Evolutionary conservation across 2,888 invertebrate genomes (phyloP), one percentile per base, ranked within the genome.

Genomic region (Thymelicus sylvestris): DNA sequence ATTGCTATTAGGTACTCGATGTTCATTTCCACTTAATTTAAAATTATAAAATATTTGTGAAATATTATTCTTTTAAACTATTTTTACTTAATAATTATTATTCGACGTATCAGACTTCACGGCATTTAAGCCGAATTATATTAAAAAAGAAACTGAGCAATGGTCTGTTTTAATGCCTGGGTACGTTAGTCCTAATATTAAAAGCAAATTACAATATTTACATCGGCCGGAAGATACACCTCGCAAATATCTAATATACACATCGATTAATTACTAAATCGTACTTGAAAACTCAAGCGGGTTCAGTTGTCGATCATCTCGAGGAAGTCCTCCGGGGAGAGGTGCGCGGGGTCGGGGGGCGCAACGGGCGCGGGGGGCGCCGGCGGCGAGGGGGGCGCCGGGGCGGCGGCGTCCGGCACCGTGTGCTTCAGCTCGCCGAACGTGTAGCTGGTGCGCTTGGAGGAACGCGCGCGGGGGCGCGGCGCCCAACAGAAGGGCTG

Each of bases 201-300:
- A 84, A 93, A 93, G 92, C 92, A 86, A 91, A 90, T 88, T 92
- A 92, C 89, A 91, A 87, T 93, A 93, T 93, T 90, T 93, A 93
- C 93, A 93, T 78, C 84, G 82, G 86, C 87, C 83, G 86, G 84
- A 83, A 80, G 81, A 84, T 81, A 86, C 82, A 84, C 80, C 82
- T 79, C 41, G 82, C 83, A 79, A 75, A 81, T 85, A 85, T 79
- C 85, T 87, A 86, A 85, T 88, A 85, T 89, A 89, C 89, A 90
- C 87, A 81, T 86, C 79, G 83, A 84, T 77, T 77, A 78, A 80
- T 81, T 76, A 81, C 82, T 87, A 84, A 83, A 83, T 83, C 81
- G 78, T 81, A 79, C 76, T 80, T 79, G 77, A 80, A 81, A 79
- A 80, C 78, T 77, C 78, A 74, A 78, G 74, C 78, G 77, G 75